Evolutionary conservation across 2,113 vertebrate genomes (phyloP), one percentile per base, ranked within the genome.

Genomic region (Nymphicus hollandicus): DNA sequence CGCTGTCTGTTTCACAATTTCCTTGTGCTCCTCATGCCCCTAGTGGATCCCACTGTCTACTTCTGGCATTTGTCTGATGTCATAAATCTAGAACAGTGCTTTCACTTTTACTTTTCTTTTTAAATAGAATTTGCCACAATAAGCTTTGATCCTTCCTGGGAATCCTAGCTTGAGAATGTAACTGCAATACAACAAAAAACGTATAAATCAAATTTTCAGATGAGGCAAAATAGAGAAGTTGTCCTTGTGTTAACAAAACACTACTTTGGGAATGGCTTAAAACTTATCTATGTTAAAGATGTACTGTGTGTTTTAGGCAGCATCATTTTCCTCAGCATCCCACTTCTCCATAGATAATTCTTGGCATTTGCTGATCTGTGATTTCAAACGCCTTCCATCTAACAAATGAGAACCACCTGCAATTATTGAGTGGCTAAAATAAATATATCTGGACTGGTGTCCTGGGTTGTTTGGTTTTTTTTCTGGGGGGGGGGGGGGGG

Each of bases 21-120:
- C 25, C 18, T 76, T 61, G 44, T 60, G 8, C 2, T 74, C 11
- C 13, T 56, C 7, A 37, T 46, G 9, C 3, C 25, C 18, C 12
- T 33, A 79, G 4, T 0, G 2, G 56, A 55, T 17, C 73, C 20
- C 80, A 10, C 5, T 79, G 22, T 35, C 35, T 23, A 73, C 27
- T 86, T 52, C 20, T 43, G 39, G 13, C 5, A 35, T n/a, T 56
- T 56, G 6, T 29, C 16, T 86, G 11, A 68, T 55, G 11, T 52
- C 55, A 64, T 29, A 74, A 71, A 89, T n/a, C 2, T 65, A 52
- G 27, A 81, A 15, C 6, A 86, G 2, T 1, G 6, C 1, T 1
- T 68, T 37, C 0, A 3, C 43, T 53, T 20, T 28, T 31, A 11
- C 8, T n/a, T 23, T 4, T 27, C 3, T 7, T 3, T 29, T 37